Evolutionary conservation across 2,113 vertebrate species (phyloP), one percentile per base, ranked within the genome.

Genomic region (Oreotrochilus melanogaster): DNA sequence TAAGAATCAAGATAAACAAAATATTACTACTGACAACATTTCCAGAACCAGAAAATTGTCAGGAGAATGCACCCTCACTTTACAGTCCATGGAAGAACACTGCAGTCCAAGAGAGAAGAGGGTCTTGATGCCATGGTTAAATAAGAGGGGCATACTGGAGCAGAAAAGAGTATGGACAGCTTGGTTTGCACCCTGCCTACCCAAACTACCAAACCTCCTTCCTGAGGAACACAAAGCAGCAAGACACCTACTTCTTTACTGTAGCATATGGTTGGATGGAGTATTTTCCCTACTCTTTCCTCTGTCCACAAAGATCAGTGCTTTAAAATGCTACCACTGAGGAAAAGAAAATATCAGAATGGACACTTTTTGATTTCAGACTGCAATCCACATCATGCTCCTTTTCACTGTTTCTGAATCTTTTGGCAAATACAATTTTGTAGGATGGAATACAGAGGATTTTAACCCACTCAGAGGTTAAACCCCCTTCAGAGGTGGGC

Each of bases 191-290:
- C 51, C 42, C 42, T 62, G 31, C 33, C 79, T 47, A 22, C 37
- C 50, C 62, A 78, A 71, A 17, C 57, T 47, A 58, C 18, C 45
- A 23, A 31, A 42, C n/a, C 70, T 71, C 70, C 21, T 67, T 82
- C 72, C 48, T 75, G 24, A 80, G 33, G 14, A 89, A 43, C 60
- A 82, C 30, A 66, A 57, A 70, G 54, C 64, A 92, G 74, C 11
- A 75, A 76, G 33, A 12, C 35, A 33, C 35, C n/a, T 0, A 14
- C 23, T 69, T 17, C 27, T 45, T 14, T 76, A 30, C 50, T 43
- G 31, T 47, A 0, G 0, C 28, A 35, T 10, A 50, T 0, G 1
- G 42, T 5, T 61, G 24, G 17, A 86, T 33, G 35, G 27, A 79
- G 61, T 45, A 39, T 16, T 28, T 58, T 28, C 47, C 28, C 14